Conservation (phyloP, 2,797 vertebrate species). For the Gambelia wislizenii region DNA sequence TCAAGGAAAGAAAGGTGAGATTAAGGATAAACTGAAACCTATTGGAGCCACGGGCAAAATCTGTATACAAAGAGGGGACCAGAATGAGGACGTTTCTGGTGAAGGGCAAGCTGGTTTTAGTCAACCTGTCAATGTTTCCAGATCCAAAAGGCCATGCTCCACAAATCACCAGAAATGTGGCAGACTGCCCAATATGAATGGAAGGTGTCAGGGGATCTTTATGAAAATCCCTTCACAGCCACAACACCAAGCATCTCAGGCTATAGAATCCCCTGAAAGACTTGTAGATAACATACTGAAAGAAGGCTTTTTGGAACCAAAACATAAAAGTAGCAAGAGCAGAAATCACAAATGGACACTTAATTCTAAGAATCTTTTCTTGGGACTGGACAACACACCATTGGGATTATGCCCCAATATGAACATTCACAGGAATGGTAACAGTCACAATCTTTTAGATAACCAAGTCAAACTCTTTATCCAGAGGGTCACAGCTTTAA, state of each 20-base stretch:
- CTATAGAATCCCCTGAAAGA: background rate
- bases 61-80: background rate
- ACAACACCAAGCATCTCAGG: background rate
- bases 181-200: background rate
- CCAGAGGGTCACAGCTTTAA: constrained; percentile 35
- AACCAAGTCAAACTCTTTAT: constrained; percentile 45
- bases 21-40: background rate
- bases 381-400: background rate
- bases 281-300: background rate
- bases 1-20: background rate
- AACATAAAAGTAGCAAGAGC: background rate
- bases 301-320: background rate
- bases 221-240: background rate
- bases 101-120: background rate
- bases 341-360: background rate
- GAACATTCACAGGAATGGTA: background rate
- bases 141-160: background rate
- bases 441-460: constrained; percentile 2
- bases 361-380: background rate
- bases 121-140: background rate
- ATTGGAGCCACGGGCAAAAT: background rate
- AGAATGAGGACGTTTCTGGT: background rate
- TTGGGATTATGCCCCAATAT: background rate
- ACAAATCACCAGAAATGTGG: background rate
- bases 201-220: background rate